Base-by-base conservation (phyloP, 2,797 vertebrate genomes). In the Sebastes miniatus region DNA sequence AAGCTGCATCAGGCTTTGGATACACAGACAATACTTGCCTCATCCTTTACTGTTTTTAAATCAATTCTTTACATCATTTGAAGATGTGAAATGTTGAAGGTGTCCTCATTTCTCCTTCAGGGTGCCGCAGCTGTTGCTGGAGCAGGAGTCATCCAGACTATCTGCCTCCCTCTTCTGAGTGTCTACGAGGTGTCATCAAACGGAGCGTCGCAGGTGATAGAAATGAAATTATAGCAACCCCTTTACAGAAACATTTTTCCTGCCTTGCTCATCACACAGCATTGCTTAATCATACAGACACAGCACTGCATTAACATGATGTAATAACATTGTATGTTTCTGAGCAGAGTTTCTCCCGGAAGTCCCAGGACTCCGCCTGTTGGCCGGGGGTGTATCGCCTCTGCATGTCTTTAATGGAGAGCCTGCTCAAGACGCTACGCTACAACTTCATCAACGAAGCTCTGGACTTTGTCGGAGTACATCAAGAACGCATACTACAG, bases 401-500 rank as follows among this genome's bases (percentile, higher is more conserved):
- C 67, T 98, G 97, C 85, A 94, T 99, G 94, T 99, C 97, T 5
- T 83, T 99, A 63, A 99, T 99, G 98, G 98, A 99, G 78, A 97
- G 96, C 52, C 95, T 99, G n/a, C 96, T 99, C n/a, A 99, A 98
- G 91, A 99, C 97, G 0, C 95, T 99, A 8, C 95, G 98, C 36
- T 99, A 99, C 95, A 98, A 97, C 91, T 99, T 99, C 89, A 93
- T 99, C 79, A 98, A 97, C 0, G 97, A 99, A 76, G 98, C 99
- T 0, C 91, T 99, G 79, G 98, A 99, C 94, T 99, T 99, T 1
- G 95, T 99, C 0, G 99, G 98, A 6, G 99, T 99, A 16, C 99
- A 99, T 86, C 98, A 99, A 47, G 99, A 99, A 73, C 96, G 99
- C 71, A 99, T 99, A 71, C 94, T 99, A n/a, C 98, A 99, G 97